A percentile compares a stretch with the other conserved stretches of the same genome.
Evolutionary conservation across 2,888 invertebrate genomes (phyloP).

Genomic region (Drosophila mercatorum): DNA sequence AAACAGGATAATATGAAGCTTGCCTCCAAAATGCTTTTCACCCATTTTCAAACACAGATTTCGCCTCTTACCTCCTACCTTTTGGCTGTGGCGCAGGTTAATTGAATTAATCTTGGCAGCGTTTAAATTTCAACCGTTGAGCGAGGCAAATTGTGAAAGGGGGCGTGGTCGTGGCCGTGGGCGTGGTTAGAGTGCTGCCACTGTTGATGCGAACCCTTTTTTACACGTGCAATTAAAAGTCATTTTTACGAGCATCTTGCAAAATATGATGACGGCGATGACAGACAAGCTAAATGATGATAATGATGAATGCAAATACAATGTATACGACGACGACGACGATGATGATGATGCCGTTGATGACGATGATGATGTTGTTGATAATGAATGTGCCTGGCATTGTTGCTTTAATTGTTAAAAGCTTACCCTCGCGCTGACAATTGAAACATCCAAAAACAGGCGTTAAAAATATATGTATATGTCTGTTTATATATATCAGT

Average conservation of each 20-base stretch:
- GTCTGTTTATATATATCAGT: background rate
- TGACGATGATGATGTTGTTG: constrained; percentile 35
- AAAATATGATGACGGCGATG: constrained; percentile 66
- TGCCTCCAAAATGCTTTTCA: constrained; percentile 47
- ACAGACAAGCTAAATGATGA: constrained; percentile 37
- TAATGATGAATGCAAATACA: constrained; percentile 17
- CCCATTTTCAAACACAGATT: constrained; percentile 39
- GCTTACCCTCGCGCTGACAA: constrained; percentile 36
- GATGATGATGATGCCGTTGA: constrained; percentile 32
- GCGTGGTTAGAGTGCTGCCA: constrained; percentile 39
- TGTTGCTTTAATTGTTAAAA: constrained; percentile 57
- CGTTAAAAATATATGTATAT: background rate
- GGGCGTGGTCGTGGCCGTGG: no score
- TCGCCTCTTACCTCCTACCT: constrained; percentile 34
- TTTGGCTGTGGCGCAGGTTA: constrained; percentile 55
- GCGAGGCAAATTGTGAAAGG: constrained; percentile 1
- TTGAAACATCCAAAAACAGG: constrained; percentile 42
- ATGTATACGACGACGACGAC: constrained; percentile 4
- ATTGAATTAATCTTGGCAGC: constrained; percentile 73
- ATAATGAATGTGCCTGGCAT: constrained; percentile 38
- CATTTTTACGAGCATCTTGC: constrained; percentile 75
- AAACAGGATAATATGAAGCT: constrained; percentile 8
- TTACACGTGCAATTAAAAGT: constrained; percentile 75
- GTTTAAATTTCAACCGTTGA: constrained; percentile 61
- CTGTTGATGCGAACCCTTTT: constrained; percentile 64